A percentile compares a stretch with the other conserved stretches of the same genome.
Conservation (phyloP, 2,888 invertebrate species). For the Ethmia dodecea region DNA sequence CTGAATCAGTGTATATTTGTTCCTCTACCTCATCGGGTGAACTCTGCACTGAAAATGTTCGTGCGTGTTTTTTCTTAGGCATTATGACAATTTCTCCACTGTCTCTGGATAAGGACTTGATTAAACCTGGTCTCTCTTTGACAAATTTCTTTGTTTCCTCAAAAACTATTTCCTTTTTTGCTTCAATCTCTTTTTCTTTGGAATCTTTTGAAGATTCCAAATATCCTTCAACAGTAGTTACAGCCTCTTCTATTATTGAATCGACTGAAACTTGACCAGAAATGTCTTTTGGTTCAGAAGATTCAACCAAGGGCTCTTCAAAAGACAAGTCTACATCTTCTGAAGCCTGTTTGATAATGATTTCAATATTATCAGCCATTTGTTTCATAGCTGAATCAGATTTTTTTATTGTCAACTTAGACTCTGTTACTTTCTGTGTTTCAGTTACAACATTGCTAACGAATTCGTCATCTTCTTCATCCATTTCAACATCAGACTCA, state of each 20-base stretch:
- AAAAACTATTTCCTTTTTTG: slow-evolving; percentile 41
- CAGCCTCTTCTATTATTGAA: slow-evolving; percentile 68
- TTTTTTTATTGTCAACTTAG: slow-evolving; percentile 50
- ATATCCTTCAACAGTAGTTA: slow-evolving; percentile 59
- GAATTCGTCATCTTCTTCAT: slow-evolving; percentile 48
- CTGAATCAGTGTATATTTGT: slow-evolving; percentile 73
- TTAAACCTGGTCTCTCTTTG: slow-evolving; percentile 59
- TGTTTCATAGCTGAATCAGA: slow-evolving; percentile 72
- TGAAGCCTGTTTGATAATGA: slow-evolving; percentile 70
- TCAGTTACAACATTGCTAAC: slow-evolving; percentile 20
- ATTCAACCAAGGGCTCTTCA: slow-evolving; percentile 48
- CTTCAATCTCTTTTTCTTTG: slow-evolving; percentile 39
- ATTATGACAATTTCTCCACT: slow-evolving; percentile 67
- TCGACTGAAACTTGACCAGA: slow-evolving; percentile 62
- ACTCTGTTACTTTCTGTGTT: slow-evolving; percentile 26
- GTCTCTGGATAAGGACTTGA: slow-evolving; percentile 67
- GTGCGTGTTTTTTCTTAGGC: slow-evolving; percentile 67
- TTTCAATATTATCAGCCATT: slow-evolving; percentile 73
- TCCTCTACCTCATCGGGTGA: slow-evolving; percentile 75
- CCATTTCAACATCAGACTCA: slow-evolving; percentile 65
- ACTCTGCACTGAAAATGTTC: slow-evolving; percentile 73
- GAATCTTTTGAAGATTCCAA: slow-evolving; percentile 43
- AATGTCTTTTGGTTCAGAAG: slow-evolving; percentile 38
- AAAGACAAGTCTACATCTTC: slow-evolving; percentile 64
- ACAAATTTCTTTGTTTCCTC: slow-evolving; percentile 48